A percentile compares a stretch with the other conserved stretches of the same genome.
phyloP scores from a whole-genome alignment of 2,113 vertebrate genomes.

The Mesitornis unicolor region DNA sequence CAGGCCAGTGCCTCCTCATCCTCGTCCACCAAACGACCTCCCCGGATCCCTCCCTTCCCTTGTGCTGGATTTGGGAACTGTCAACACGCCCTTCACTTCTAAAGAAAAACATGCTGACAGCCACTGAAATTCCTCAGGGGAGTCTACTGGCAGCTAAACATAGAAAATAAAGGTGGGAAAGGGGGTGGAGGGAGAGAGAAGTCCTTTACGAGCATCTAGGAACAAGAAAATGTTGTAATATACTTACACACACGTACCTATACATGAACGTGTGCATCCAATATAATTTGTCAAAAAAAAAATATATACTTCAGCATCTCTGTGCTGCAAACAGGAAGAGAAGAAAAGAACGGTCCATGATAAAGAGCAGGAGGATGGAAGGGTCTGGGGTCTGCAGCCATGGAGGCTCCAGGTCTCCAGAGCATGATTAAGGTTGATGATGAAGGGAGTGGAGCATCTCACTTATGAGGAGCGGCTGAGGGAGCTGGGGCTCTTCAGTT shows the following conservation, averaged over 20 bases:
- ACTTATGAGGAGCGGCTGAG: no score
- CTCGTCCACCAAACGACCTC: not conserved
- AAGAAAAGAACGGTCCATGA: not conserved
- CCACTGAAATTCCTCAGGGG: not conserved
- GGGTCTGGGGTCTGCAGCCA: no score
- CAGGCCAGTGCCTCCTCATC: not conserved
- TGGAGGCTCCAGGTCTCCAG: not conserved
- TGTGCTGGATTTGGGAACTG: not conserved
- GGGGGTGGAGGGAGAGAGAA: not conserved
- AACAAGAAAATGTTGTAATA: not conserved
- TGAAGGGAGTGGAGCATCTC: no score
- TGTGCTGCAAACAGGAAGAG: not conserved
- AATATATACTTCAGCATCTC: not conserved
- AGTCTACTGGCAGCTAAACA: not conserved
- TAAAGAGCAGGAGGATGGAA: not conserved
- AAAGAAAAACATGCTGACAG: not conserved
- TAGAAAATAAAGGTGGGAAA: not conserved
- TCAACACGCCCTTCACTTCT: not conserved
- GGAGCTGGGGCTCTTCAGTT: no score
- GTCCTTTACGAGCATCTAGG: not conserved
- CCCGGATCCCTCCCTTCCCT: not conserved
- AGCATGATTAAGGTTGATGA: no score
- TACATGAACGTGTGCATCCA: not conserved
- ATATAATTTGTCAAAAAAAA: not conserved
- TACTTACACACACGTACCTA: not conserved